Evolutionary conservation across 2,113 vertebrate genomes (phyloP).

Genomic region (Limanda limanda): DNA sequence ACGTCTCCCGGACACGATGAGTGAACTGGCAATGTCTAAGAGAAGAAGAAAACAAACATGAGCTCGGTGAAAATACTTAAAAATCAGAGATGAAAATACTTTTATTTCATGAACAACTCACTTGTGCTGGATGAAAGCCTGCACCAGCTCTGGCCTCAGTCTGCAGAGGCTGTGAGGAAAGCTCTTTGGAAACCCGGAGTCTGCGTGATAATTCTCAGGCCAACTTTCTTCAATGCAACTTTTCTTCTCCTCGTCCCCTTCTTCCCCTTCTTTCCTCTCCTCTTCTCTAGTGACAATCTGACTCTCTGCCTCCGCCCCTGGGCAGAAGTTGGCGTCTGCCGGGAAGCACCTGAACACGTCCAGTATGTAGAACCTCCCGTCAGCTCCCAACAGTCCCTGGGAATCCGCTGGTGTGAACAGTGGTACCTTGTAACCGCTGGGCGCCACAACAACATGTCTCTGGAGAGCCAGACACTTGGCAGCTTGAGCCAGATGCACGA

Average conservation of each 20-base stretch:
- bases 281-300: constrained; percentile 36
- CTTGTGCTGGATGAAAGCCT: constrained; percentile 84
- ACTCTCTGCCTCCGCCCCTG: constrained; percentile 44
- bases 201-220: constrained; percentile 65
- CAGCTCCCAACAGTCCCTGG: constrained; percentile 85
- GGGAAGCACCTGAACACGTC: constrained; percentile 84
- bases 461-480: constrained; percentile 81
- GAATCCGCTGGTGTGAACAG: constrained; percentile 85
- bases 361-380: constrained; percentile 84
- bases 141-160: constrained; percentile 82
- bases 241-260: constrained; percentile 41
- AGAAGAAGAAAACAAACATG: neutral
- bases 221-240: constrained; percentile 53
- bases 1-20: constrained; percentile 70
- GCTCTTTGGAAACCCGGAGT: constrained; percentile 68
- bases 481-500: constrained; percentile 79
- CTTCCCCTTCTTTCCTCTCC: constrained; percentile 27
- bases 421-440: constrained; percentile 71
- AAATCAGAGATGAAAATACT: neutral
- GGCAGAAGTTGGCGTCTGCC: constrained; percentile 83
- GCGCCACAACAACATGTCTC: constrained; percentile 76
- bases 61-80: neutral
- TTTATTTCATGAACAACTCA: constrained; percentile 61
- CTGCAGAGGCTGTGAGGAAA: constrained; percentile 82
- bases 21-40: constrained; percentile 81